Evolutionary conservation across 2,113 vertebrate genomes (phyloP).

Genomic region (Recurvirostra avosetta): DNA sequence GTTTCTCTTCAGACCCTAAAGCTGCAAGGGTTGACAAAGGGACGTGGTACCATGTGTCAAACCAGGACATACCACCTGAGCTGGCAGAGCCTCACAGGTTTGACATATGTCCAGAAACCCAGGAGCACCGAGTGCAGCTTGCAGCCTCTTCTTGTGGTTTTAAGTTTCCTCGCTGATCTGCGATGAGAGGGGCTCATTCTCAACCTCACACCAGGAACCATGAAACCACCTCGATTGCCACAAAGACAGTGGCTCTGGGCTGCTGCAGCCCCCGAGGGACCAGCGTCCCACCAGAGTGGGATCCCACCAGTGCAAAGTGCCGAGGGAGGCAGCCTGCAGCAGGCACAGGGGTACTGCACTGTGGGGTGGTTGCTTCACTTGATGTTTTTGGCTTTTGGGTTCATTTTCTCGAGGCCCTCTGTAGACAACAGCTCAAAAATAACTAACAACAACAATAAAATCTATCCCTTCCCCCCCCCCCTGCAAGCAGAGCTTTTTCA

Average conservation of each 20-base stretch:
- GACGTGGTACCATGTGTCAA: background rate
- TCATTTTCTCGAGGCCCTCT: background rate
- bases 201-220: background rate
- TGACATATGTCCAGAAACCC: background rate
- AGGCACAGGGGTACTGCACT: background rate
- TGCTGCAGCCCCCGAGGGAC: background rate
- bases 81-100: background rate
- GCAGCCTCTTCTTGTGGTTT: background rate
- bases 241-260: background rate
- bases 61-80: too few relatives aligned
- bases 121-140: rapidly evolving
- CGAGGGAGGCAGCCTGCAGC: background rate
- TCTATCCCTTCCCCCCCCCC: rapidly evolving
- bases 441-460: background rate
- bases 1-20: background rate
- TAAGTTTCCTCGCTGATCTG: background rate
- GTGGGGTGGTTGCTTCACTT: background rate
- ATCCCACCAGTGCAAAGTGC: background rate
- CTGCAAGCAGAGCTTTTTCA: background rate
- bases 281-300: background rate
- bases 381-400: background rate
- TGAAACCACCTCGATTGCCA: rapidly evolving
- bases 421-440: background rate
- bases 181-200: background rate
- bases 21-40: background rate